Evolutionary conservation across 1,140 invertebrate species (phyloP).

Genomic region (Copidosoma floridanum): DNA sequence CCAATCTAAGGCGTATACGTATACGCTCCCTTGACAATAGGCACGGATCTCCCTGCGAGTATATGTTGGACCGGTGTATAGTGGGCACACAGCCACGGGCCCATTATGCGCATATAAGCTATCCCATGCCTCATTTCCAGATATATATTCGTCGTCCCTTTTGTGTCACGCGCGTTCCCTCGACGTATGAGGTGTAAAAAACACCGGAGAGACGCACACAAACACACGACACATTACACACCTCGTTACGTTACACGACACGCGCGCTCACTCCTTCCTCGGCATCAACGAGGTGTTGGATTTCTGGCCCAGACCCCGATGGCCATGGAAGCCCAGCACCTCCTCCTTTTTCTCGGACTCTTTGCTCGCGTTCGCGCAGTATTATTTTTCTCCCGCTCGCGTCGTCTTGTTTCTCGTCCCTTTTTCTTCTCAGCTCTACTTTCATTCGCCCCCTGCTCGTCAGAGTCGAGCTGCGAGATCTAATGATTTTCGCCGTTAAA

Average conservation of each 20-base stretch:
- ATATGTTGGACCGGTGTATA: too few relatives aligned
- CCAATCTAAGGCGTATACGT: constrained; percentile 40
- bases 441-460: background rate
- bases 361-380: background rate
- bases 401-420: background rate
- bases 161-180: background rate
- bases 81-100: background rate
- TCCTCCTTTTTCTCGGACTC: constrained; percentile 1
- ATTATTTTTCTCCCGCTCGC: too few relatives aligned
- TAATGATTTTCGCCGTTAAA: background rate
- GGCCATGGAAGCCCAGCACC: background rate
- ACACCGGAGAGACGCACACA: background rate
- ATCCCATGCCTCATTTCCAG: constrained; percentile 23
- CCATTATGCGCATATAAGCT: constrained; percentile 10
- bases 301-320: constrained; percentile 21
- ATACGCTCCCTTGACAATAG: too few relatives aligned
- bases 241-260: background rate
- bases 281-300: constrained; percentile 11
- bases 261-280: constrained; percentile 8
- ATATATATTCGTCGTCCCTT: constrained; percentile 1
- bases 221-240: background rate
- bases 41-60: too few relatives aligned
- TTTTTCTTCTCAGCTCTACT: background rate
- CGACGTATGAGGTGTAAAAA: constrained; percentile 2
- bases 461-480: constrained; percentile 7